Evolutionary conservation across 2,797 vertebrate genomes (phyloP), one percentile per base, ranked within the genome.

Genomic region (Sparus aurata): DNA sequence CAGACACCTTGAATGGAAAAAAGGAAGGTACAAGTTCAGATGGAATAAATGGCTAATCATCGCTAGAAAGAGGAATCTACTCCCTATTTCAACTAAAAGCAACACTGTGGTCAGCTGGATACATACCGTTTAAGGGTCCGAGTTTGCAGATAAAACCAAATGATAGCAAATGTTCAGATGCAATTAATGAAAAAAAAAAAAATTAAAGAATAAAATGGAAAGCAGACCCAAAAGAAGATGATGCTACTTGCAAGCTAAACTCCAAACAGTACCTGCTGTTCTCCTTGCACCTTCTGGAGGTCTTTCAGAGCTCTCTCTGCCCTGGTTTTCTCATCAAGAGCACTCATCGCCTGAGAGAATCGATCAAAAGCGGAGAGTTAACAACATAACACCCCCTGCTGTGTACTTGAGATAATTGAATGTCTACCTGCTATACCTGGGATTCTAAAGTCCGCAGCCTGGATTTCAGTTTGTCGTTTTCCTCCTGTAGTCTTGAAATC

Each of bases 401-500:
- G 12, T 0, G n/a, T 12, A 2, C 54, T 74, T 2, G 5, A 34
- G 16, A 57, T 52, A 53, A 63, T 30, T 8, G 20, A 12, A 1
- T 9, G 4, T 17, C 5, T 25, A 0, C 6, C 41, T 75, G 70
- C 53, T 15, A 6, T 82, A 99, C 98, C 96, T 99, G 97, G n/a
- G 93, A 91, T 94, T 99, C 98, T 85, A 97, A 79, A 64, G 94
- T 96, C 82, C 94, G 96, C 43, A 99, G 95, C 69, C 97, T 96
- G 72, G 85, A 67, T 90, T 96, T 99, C 68, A 99, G 88, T 88
- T 97, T 98, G 58, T 97, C 96, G 62, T 99, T 99, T 83, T 99
- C 98, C 86, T 98, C 97, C 87, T 98, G 97, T 85, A 99, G 95
- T 95, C 95, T 95, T 49, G 86, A 59, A 80, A 99, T 98, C 92